phyloP scores from a whole-genome alignment of 2,113 vertebrate genomes.

The Nothobranchius furzeri region DNA sequence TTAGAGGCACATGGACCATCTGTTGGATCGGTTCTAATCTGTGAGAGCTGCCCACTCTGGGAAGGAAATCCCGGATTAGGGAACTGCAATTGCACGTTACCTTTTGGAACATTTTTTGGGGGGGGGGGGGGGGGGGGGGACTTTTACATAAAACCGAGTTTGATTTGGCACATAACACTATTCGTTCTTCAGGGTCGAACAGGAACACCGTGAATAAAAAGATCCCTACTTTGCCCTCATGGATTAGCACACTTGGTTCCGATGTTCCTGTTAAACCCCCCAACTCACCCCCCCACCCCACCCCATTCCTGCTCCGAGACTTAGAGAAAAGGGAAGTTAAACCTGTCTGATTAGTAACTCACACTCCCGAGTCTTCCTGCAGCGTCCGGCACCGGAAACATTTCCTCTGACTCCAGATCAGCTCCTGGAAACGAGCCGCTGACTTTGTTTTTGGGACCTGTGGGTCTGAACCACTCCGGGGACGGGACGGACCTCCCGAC shows the following conservation, averaged over 20 bases:
- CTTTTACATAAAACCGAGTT: neutral
- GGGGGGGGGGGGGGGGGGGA: neutral
- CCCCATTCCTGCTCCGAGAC: neutral
- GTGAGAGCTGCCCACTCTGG: slow-evolving; percentile 2
- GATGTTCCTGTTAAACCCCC: neutral
- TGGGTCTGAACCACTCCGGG: slow-evolving; percentile 13
- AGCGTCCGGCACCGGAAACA: slow-evolving; percentile 22
- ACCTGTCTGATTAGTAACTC: neutral
- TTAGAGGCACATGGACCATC: neutral
- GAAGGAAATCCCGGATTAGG: slow-evolving; percentile 17
- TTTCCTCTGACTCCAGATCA: neutral
- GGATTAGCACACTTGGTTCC: slow-evolving; percentile 42
- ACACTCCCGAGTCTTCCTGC: slow-evolving; percentile 23
- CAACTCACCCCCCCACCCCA: neutral
- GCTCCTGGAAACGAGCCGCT: neutral
- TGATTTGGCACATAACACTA: slow-evolving; percentile 42
- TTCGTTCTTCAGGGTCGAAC: slow-evolving; percentile 27
- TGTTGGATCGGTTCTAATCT: slow-evolving; percentile 13
- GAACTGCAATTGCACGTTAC: slow-evolving; percentile 21
- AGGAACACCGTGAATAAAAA: slow-evolving; percentile 3
- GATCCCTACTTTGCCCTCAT: slow-evolving; percentile 1
- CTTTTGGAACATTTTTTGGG: neutral
- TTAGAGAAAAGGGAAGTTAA: slow-evolving; percentile 33
- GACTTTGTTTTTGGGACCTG: neutral
- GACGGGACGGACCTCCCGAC: slow-evolving; percentile 14